These are phyloP conservation scores for Solen grandis DNA, from an alignment of 1,140 invertebrate species.

Conservation along the genomic window DNA sequence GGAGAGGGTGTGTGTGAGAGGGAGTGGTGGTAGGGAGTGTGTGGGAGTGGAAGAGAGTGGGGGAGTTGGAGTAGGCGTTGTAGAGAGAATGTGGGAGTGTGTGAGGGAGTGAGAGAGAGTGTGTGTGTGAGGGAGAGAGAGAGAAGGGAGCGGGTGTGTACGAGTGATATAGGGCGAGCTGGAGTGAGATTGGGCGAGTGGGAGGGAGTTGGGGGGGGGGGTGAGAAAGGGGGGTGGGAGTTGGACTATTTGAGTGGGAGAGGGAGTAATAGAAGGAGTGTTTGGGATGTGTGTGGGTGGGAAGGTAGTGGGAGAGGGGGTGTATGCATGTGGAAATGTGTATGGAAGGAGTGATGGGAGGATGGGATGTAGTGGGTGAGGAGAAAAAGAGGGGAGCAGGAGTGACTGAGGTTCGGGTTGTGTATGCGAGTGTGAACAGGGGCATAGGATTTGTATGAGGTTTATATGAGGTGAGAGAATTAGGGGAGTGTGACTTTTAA, in stretches of 20 bases:
- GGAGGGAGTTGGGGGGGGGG: neutral
- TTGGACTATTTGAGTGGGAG: neutral
- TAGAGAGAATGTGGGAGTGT: neutral
- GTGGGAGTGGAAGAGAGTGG: neutral
- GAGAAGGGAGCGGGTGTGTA: neutral
- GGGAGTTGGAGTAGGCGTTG: neutral
- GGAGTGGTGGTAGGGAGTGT: neutral
- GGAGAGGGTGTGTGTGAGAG: neutral
- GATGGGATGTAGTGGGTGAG: neutral
- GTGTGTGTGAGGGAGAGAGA: neutral
- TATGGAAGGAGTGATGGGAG: neutral
- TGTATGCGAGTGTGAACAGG: neutral
- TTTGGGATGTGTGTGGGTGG: neutral
- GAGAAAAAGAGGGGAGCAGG: neutral
- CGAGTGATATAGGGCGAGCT: neutral
- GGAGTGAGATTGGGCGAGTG: neutral
- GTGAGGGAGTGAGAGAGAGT: neutral
- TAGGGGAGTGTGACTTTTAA: too few relatives aligned
- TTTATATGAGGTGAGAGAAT: too few relatives aligned
- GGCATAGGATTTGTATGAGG: neutral
- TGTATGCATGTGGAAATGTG: neutral
- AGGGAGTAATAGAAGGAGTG: neutral
- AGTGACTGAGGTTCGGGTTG: neutral
- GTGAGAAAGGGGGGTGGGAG: neutral
- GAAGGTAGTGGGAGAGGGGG: neutral